These are phyloP conservation scores for Nyleta sp. DNA, from an alignment of 2,888 invertebrate genomes.

Conservation along the genomic window DNA sequence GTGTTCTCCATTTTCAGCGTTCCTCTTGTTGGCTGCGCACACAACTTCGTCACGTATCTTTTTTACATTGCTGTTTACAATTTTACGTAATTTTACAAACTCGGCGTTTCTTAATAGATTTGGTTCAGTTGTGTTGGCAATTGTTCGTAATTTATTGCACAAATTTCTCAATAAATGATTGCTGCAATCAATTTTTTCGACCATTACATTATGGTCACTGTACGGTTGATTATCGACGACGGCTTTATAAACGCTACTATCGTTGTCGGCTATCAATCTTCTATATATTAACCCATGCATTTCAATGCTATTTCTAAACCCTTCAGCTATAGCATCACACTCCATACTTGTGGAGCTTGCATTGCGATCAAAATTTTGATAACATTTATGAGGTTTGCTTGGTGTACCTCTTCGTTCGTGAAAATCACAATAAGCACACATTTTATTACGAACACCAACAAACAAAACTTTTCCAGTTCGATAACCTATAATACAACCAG, in stretches of 20 bases:
- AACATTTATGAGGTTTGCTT: conserved; percentile 66
- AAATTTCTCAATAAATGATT: conserved; percentile 31
- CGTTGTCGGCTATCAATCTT: conserved; percentile 68
- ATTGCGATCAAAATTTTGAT: conserved; percentile 67
- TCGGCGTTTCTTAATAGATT: background rate
- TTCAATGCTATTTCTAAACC: conserved; percentile 57
- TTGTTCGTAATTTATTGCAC: conserved; percentile 33
- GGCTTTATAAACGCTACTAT: conserved; percentile 74
- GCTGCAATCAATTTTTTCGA: conserved; percentile 65
- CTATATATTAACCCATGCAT: conserved; percentile 59
- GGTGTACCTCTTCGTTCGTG: conserved; percentile 27
- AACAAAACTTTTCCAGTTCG: conserved; percentile 27
- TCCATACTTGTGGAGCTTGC: conserved; percentile 38
- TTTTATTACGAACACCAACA: conserved; percentile 16
- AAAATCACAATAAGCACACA: conserved; percentile 15
- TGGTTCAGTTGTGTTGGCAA: conserved; percentile 18
- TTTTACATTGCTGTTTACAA: background rate
- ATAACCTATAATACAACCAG: conserved; percentile 13
- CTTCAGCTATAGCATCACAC: conserved; percentile 54
- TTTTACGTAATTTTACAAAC: conserved; percentile 2
- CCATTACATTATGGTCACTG: conserved; percentile 8
- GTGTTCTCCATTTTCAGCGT: background rate
- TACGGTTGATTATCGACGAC: conserved; percentile 69
- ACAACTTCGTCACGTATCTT: conserved; percentile 10
- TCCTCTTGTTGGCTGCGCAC: conserved; percentile 8